phyloP scores from a whole-genome alignment of 2,113 vertebrate genomes.

The Galeopterus variegatus region DNA sequence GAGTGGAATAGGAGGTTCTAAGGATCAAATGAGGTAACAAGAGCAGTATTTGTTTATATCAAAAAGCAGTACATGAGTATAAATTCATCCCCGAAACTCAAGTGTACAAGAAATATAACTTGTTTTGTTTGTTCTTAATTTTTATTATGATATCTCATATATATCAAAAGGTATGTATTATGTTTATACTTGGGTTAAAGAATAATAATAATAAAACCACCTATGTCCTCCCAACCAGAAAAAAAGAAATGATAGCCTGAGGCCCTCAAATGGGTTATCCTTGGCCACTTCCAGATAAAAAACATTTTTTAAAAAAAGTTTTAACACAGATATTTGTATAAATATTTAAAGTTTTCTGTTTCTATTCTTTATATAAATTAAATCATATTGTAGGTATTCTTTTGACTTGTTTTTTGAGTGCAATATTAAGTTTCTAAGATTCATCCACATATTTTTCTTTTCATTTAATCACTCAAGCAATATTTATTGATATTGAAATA shows the following conservation, averaged over 20 bases:
- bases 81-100: background rate
- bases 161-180: background rate
- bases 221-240: background rate
- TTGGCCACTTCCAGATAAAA: background rate
- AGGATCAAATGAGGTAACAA: background rate
- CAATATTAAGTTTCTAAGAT: background rate
- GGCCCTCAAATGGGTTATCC: background rate
- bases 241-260: background rate
- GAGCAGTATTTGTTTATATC: background rate
- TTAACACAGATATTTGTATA: background rate
- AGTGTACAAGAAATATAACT: background rate
- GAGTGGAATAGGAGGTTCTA: background rate
- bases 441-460: background rate
- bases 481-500: constrained; percentile 54
- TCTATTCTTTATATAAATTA: constrained; percentile 5
- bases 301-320: background rate
- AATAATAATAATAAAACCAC: background rate
- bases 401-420: background rate
- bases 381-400: background rate
- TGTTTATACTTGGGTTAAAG: background rate
- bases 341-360: background rate
- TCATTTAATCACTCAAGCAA: background rate
- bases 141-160: constrained; percentile 18
- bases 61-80: background rate
- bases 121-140: background rate